These are phyloP conservation scores for Leptoclinus maculatus DNA, from an alignment of 2,797 vertebrate genomes.

Conservation along the genomic window DNA sequence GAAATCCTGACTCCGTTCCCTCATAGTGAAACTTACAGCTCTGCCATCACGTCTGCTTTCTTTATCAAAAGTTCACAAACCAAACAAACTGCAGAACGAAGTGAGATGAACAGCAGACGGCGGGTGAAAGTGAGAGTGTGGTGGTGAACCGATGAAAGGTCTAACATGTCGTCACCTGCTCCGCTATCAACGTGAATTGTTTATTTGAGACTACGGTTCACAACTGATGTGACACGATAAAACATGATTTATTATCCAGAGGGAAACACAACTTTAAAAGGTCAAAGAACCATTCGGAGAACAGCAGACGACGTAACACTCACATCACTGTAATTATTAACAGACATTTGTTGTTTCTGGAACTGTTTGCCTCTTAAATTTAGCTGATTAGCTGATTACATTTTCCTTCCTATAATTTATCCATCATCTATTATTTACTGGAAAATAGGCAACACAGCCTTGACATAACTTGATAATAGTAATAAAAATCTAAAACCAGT, in stretches of 20 bases:
- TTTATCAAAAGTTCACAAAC: background rate
- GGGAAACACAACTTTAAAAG: background rate
- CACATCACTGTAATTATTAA: no score
- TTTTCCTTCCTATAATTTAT: background rate
- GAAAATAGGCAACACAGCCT: no score
- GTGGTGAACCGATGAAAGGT: background rate
- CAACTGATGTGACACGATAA: background rate
- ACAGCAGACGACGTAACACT: background rate
- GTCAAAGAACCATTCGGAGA: background rate
- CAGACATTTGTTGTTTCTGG: background rate
- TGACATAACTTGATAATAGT: background rate
- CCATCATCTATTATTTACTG: background rate
- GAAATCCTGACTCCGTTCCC: background rate
- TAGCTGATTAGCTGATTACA: no score
- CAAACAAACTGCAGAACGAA: background rate
- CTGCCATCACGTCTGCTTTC: background rate
- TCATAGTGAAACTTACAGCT: slow-evolving; percentile 54
- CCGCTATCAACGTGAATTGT: background rate
- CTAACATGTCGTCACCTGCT: background rate
- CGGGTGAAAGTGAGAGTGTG: slow-evolving; percentile 1
- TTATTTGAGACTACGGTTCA: background rate
- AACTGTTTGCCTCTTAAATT: background rate
- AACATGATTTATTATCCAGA: background rate
- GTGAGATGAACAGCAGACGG: background rate
- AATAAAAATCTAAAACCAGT: background rate